Percentiles rank a stretch among this genome's conserved stretches.
phyloP scores from a whole-genome alignment of 2,888 invertebrate species.

The Ophioninae sp. region DNA sequence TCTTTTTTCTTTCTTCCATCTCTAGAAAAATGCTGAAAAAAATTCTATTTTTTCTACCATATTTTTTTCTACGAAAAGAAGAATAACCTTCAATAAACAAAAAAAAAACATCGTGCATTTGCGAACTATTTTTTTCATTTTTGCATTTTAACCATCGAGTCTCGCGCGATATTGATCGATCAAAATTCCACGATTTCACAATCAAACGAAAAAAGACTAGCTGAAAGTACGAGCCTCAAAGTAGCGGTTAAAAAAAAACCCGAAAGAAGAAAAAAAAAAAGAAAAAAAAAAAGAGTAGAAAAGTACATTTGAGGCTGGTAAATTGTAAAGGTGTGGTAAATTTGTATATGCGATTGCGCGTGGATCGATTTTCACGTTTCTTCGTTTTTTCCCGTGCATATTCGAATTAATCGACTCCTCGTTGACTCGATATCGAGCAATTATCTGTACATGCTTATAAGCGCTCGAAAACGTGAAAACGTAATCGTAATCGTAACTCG shows the following conservation, averaged over 20 bases:
- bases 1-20: too few relatives aligned
- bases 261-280: conserved; percentile 56
- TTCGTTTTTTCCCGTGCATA: conserved; percentile 39
- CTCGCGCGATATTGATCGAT: conserved; percentile 34
- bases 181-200: conserved; percentile 51
- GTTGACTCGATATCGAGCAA: conserved; percentile 50
- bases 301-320: conserved; percentile 56
- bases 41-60: conserved; percentile 17
- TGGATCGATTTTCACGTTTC: conserved; percentile 33
- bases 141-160: too few relatives aligned
- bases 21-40: too few relatives aligned
- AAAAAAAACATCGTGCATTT: too few relatives aligned
- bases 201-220: conserved; percentile 70
- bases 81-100: too few relatives aligned
- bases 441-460: conserved; percentile 50
- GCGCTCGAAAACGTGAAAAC: conserved; percentile 56
- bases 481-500: too few relatives aligned
- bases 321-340: conserved; percentile 54
- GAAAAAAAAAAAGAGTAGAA: conserved; percentile 31
- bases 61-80: conserved; percentile 17
- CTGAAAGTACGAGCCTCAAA: conserved; percentile 69
- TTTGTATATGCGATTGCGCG: conserved; percentile 47
- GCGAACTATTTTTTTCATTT: too few relatives aligned
- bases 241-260: too few relatives aligned
- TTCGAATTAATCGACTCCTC: conserved; percentile 56